Conservation (phyloP, 2,888 invertebrate species). For the Coelinius sp. region DNA sequence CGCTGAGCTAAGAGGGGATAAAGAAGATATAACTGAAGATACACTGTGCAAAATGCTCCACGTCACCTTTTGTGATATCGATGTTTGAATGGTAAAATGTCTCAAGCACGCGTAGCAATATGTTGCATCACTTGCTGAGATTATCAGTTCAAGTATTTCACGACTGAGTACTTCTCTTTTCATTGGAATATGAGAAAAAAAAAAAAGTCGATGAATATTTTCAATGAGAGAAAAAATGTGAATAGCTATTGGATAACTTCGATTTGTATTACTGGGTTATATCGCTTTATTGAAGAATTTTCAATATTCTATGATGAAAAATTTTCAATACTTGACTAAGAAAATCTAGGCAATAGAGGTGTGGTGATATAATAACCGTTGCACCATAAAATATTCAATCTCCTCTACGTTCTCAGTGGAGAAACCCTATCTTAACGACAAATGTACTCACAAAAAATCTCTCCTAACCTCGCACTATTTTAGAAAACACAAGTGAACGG, state of each 20-base stretch:
- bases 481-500: conserved; percentile 30
- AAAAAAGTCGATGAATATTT: not conserved
- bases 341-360: not conserved
- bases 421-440: not conserved
- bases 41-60: conserved; percentile 15
- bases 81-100: conserved; percentile 43
- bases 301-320: not conserved
- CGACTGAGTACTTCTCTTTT: conserved; percentile 3
- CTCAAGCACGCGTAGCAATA: conserved; percentile 40
- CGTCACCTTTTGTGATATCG: conserved; percentile 42
- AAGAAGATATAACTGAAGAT: conserved; percentile 25
- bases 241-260: not conserved
- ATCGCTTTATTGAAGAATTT: not conserved
- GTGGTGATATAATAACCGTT: not conserved
- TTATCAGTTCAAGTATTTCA: conserved; percentile 12
- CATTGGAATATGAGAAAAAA: not conserved
- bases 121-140: conserved; percentile 27
- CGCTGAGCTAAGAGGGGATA: conserved; percentile 31
- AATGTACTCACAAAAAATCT: not conserved
- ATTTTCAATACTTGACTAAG: not conserved
- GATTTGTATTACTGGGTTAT: not conserved
- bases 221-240: not conserved
- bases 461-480: not conserved
- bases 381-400: not conserved
- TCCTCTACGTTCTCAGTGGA: not conserved